Evolutionary conservation across 2,797 vertebrate species (phyloP).

Genomic region (Falco concolor): DNA sequence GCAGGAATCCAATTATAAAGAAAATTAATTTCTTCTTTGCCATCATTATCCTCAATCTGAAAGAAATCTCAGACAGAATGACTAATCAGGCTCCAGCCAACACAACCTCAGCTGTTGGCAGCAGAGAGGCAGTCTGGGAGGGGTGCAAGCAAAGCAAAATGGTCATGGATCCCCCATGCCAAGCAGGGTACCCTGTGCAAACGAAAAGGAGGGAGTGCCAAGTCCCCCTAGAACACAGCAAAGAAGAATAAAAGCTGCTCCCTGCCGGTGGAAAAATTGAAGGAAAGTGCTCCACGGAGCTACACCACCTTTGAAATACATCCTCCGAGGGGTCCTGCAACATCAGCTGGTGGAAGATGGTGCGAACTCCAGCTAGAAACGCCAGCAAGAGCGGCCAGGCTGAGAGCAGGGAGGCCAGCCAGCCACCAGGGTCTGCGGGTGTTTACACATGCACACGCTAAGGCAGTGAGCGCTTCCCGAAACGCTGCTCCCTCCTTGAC

Average conservation of each 20-base stretch:
- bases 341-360: not conserved
- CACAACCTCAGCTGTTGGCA: not conserved
- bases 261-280: rapidly evolving
- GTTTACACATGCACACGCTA: not conserved
- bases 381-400: not conserved
- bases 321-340: not conserved
- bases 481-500: constrained; percentile 4
- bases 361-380: not conserved
- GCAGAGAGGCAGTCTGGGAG: not conserved
- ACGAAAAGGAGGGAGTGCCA: rapidly evolving
- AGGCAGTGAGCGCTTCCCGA: not conserved
- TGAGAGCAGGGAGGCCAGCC: not conserved
- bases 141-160: not conserved
- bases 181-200: not conserved
- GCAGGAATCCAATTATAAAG: not conserved
- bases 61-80: constrained; percentile 12
- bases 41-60: constrained; percentile 7
- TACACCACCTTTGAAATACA: not conserved
- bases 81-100: not conserved
- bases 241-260: not conserved
- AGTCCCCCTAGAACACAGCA: not conserved
- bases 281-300: not conserved
- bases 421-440: not conserved
- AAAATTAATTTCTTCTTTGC: constrained; percentile 31
- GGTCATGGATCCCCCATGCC: rapidly evolving